Base-by-base conservation (phyloP, 2,113 vertebrate genomes). In the Cyanistes caeruleus region DNA sequence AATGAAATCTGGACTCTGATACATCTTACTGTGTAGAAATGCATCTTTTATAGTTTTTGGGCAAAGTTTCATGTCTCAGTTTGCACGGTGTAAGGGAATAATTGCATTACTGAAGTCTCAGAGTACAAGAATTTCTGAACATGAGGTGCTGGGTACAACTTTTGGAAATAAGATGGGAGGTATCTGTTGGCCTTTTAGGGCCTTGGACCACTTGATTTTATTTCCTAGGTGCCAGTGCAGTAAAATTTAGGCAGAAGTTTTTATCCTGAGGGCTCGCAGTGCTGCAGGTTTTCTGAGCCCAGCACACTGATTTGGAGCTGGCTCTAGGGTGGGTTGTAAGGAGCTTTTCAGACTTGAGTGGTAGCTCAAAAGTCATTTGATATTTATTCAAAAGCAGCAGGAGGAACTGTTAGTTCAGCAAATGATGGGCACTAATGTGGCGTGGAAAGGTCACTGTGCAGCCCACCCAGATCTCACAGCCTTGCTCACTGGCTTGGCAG, bases 341-440 rank as follows among this genome's bases (percentile, higher is more conserved):
- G 28, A 58, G 37, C 56, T 85, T 90, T 91, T 58, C 78, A 74
- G 93, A 27, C 33, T 81, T 53, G 48, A 68, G 41, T 11, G 0
- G 28, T n/a, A 59, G 46, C 88, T 94, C 65, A 41, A 4, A 84
- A 79, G 22, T 58, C 2, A 53, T 77, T 87, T 80, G 67, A 64
- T 93, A 12, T 5, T 48, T n/a, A 37, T 92, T 76, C 48, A 59
- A n/a, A 85, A 91, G 69, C 84, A 89, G 81, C 53, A 58, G 58
- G 84, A 93, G 76, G 55, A 89, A 52, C 51, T 76, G 58, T 70
- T 74, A 77, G 43, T 59, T 88, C 48, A 68, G 68, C 75, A 86
- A 39, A 60, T 73, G 46, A 31, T 6, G 82, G 44, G 49, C 30
- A 17, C 41, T 49, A 4, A 53, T 15, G 53, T 19, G 67, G 51